A percentile compares a stretch with the other conserved stretches of the same genome.
phyloP scores from a whole-genome alignment of 1,140 invertebrate species.

The Megalopta genalis region DNA sequence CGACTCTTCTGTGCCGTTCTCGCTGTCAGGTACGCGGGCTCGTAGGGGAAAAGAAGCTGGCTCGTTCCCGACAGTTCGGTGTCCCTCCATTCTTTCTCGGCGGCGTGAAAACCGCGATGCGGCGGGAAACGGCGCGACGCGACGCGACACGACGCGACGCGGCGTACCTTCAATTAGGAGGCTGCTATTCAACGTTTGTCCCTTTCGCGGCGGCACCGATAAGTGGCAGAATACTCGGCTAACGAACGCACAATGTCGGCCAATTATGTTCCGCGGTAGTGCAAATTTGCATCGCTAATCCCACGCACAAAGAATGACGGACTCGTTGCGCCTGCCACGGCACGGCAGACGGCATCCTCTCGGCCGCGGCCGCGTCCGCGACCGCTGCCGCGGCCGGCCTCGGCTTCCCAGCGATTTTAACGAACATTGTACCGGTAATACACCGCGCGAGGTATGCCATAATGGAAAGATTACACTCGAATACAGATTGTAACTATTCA shows the following conservation, averaged over 20 bases:
- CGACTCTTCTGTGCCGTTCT: not conserved
- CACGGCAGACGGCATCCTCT: no score
- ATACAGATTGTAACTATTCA: not conserved
- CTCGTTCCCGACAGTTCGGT: not conserved
- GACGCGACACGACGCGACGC: not conserved
- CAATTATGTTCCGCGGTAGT: conserved; percentile 65
- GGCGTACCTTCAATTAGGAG: conserved; percentile 35
- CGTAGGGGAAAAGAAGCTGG: not conserved
- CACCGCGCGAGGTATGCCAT: conserved; percentile 4
- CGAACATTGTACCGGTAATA: conserved; percentile 46
- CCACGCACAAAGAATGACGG: conserved; percentile 53
- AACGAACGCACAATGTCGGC: conserved; percentile 70
- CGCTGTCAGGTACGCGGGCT: not conserved
- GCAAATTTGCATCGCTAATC: conserved; percentile 69
- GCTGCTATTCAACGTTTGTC: conserved; percentile 37
- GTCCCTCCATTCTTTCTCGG: not conserved
- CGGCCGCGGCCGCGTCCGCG: no score
- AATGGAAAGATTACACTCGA: not conserved
- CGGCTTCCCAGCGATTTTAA: conserved; percentile 48
- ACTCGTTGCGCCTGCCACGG: conserved; percentile 52
- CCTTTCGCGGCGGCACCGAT: conserved; percentile 35
- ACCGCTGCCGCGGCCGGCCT: not conserved
- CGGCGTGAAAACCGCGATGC: conserved; percentile 47
- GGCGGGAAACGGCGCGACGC: conserved; percentile 25
- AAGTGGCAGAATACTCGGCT: conserved; percentile 63